These are phyloP conservation scores for Lumbricus terrestris DNA, from an alignment of 2,888 invertebrate genomes.

Conservation along the genomic window DNA sequence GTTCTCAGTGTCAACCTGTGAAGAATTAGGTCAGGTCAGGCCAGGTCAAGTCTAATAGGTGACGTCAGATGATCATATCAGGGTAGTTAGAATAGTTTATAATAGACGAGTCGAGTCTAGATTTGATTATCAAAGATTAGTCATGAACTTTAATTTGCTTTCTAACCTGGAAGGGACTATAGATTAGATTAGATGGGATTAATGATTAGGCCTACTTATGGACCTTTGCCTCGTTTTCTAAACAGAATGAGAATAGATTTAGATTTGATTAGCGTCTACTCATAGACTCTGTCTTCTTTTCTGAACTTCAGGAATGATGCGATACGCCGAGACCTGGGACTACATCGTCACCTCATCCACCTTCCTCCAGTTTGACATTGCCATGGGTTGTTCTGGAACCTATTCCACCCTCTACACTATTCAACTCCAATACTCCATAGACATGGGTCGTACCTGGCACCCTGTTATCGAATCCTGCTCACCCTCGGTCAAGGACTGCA, in stretches of 20 bases:
- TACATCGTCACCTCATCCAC: constrained; percentile 56
- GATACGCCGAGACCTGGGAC: constrained; percentile 61
- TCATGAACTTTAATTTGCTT: too few species aligned
- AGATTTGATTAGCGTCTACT: background rate
- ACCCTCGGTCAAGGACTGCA: constrained; percentile 57
- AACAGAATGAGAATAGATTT: background rate
- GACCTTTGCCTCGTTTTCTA: background rate
- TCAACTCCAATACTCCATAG: constrained; percentile 57
- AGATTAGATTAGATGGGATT: too few species aligned
- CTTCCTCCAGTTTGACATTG: constrained; percentile 61
- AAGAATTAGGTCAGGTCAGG: background rate
- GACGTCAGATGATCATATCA: too few species aligned
- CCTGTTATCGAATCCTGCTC: constrained; percentile 55
- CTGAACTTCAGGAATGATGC: constrained; percentile 38
- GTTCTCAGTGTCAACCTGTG: background rate
- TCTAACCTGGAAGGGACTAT: too few species aligned
- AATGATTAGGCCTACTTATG: too few species aligned
- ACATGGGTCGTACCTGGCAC: constrained; percentile 58
- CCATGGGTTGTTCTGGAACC: constrained; percentile 56
- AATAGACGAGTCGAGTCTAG: too few species aligned
- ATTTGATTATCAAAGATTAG: too few species aligned
- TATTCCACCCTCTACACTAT: constrained; percentile 52
- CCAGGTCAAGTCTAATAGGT: too few species aligned
- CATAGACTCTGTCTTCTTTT: background rate
- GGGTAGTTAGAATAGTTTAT: too few species aligned